phyloP scores from a whole-genome alignment of 2,888 invertebrate species.

The Augochlorella aurata region DNA sequence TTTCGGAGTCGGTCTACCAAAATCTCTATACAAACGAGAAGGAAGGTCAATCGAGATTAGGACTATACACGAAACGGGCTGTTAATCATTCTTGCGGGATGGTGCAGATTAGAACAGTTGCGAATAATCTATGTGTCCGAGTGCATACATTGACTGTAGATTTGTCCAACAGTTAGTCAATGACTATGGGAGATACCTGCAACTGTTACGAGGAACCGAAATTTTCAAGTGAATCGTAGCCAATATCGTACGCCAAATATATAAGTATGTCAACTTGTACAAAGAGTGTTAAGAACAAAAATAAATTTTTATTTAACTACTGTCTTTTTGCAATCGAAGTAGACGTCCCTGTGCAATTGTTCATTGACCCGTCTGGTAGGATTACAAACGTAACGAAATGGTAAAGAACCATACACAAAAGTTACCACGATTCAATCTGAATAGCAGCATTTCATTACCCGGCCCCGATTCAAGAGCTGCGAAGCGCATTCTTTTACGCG shows the following conservation, averaged over 20 bases:
- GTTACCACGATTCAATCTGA: too few relatives aligned
- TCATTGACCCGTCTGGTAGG: too few relatives aligned
- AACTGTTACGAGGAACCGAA: neutral
- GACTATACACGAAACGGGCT: neutral
- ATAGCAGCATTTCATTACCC: too few relatives aligned
- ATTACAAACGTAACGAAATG: too few relatives aligned
- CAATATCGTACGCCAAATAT: neutral
- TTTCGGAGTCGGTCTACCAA: neutral
- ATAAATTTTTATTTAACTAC: too few relatives aligned
- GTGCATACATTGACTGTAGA: too few relatives aligned
- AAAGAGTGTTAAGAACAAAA: neutral
- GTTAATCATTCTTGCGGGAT: neutral
- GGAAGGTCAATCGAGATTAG: neutral
- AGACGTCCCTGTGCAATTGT: too few relatives aligned
- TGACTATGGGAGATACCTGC: neutral
- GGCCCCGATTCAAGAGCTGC: neutral
- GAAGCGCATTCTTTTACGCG: neutral
- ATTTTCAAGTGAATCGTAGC: neutral
- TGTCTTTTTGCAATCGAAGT: too few relatives aligned
- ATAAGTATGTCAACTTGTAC: neutral
- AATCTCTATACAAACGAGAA: neutral
- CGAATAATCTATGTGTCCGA: neutral
- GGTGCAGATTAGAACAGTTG: neutral
- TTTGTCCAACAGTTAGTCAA: too few relatives aligned
- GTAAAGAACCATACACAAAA: too few relatives aligned